Evolutionary conservation across 2,797 vertebrate genomes (phyloP).

Genomic region (Tachyglossus aculeatus): DNA sequence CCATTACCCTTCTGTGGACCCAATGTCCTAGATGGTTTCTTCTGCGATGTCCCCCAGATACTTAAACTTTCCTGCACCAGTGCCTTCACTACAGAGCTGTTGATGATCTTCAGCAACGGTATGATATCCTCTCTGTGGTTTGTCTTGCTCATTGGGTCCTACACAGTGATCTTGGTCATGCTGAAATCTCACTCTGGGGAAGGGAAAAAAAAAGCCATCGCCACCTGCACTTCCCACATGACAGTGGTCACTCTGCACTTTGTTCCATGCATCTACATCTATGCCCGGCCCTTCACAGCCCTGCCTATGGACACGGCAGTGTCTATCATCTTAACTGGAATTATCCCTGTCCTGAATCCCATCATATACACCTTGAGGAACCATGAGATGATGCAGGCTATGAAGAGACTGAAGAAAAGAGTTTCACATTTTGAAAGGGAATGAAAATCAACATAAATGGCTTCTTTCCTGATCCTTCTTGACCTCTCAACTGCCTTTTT

Average conservation of each 20-base stretch:
- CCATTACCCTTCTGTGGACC: slow-evolving; percentile 49
- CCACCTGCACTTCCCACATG: slow-evolving; percentile 34
- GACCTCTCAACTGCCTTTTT: too few relatives aligned
- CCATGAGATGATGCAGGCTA: slow-evolving; percentile 47
- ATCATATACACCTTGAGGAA: slow-evolving; percentile 58
- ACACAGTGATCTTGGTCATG: slow-evolving; percentile 11
- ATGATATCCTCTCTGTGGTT: slow-evolving; percentile 45
- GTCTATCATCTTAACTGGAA: slow-evolving; percentile 27
- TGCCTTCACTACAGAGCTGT: slow-evolving; percentile 30
- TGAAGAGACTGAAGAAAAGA: slow-evolving; percentile 30
- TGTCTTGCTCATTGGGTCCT: slow-evolving; percentile 44
- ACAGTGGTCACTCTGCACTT: slow-evolving; percentile 15
- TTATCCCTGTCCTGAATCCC: slow-evolving; percentile 56
- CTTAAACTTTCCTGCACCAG: slow-evolving; percentile 45
- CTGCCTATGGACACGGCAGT: slow-evolving; percentile 29
- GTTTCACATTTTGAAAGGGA: too few relatives aligned
- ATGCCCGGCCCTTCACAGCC: neutral
- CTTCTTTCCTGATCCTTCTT: too few relatives aligned
- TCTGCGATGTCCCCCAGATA: slow-evolving; percentile 55
- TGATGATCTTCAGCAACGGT: slow-evolving; percentile 62
- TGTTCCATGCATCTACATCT: slow-evolving; percentile 34
- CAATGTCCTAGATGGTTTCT: slow-evolving; percentile 44
- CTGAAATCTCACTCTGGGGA: neutral
- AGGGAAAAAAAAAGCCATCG: slow-evolving; percentile 22
- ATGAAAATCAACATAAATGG: too few relatives aligned